Percentiles rank a stretch among this genome's conserved stretches.
phyloP scores from a whole-genome alignment of 1,140 invertebrate genomes.

The Drosophila pallidifrons region DNA sequence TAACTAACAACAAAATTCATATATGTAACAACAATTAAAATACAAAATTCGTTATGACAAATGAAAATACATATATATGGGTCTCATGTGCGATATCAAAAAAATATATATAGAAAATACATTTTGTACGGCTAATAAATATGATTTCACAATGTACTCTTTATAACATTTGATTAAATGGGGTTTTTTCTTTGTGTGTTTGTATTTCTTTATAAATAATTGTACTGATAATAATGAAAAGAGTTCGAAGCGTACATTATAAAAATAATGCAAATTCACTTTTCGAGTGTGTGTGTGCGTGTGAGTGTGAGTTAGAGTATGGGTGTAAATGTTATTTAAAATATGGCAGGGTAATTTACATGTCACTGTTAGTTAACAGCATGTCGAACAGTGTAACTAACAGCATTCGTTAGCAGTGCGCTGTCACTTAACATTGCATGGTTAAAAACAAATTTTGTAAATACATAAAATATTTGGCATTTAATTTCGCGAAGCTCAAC shows the following conservation, averaged over 20 bases:
- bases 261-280: constrained; percentile 42
- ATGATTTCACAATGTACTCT: constrained; percentile 26
- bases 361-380: constrained; percentile 40
- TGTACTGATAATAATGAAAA: constrained; percentile 44
- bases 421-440: constrained; percentile 36
- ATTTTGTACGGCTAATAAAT: constrained; percentile 38
- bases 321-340: constrained; percentile 21
- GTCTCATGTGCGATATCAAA: constrained; percentile 36
- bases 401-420: constrained; percentile 21
- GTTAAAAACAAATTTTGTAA: constrained; percentile 67
- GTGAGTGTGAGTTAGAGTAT: constrained; percentile 15
- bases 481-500: constrained; percentile 75
- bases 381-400: constrained; percentile 27
- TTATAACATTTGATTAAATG: constrained; percentile 1
- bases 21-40: constrained; percentile 69
- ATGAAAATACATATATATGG: constrained; percentile 56
- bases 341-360: constrained; percentile 49
- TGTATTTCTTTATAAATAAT: constrained; percentile 44
- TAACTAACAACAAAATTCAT: constrained; percentile 80
- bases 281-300: constrained; percentile 32
- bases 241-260: constrained; percentile 5
- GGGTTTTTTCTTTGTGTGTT: neutral
- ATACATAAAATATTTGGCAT: constrained; percentile 79
- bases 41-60: constrained; percentile 59
- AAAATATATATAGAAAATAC: constrained; percentile 53